Percentiles rank a stretch among this genome's conserved stretches.
Conservation (phyloP, 2,797 vertebrate genomes). For the Poecilia velifera region DNA sequence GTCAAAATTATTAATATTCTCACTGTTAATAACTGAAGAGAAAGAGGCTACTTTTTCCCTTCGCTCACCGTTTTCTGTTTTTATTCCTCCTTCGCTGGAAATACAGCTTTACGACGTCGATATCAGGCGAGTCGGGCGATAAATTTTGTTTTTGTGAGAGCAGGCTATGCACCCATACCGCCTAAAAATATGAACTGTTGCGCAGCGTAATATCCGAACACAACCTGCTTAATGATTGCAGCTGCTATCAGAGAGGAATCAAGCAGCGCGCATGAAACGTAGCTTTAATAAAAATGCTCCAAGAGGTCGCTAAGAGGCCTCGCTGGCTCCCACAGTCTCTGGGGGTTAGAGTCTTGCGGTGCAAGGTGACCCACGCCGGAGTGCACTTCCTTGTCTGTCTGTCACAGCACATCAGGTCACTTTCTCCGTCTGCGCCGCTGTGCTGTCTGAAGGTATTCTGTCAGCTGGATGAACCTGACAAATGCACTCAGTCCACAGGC, state of each 20-base stretch:
- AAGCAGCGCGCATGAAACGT: constrained; percentile 1
- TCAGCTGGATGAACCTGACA: constrained; percentile 73
- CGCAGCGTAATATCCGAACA: constrained; percentile 16
- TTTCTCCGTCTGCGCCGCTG: constrained; percentile 48
- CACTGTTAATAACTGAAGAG: background rate
- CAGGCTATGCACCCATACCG: constrained; percentile 35
- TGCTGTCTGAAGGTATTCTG: constrained; percentile 70
- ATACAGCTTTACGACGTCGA: constrained; percentile 31
- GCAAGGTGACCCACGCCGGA: constrained; percentile 70
- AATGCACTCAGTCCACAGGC: constrained; percentile 62
- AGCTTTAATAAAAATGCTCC: constrained; percentile 3
- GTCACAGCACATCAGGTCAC: constrained; percentile 67
- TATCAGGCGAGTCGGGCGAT: constrained; percentile 20
- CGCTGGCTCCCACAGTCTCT: constrained; percentile 13
- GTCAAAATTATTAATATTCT: constrained; percentile 49
- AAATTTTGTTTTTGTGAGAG: constrained; percentile 25
- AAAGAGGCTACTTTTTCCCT: constrained; percentile 28
- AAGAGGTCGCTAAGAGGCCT: constrained; percentile 26
- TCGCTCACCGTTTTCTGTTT: constrained; percentile 43
- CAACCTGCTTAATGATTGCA: constrained; percentile 20
- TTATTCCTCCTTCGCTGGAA: constrained; percentile 32
- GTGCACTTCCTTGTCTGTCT: constrained; percentile 65
- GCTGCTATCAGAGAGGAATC: constrained; percentile 4
- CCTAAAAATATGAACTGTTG: constrained; percentile 25
- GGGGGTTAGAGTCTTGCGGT: constrained; percentile 39